Evolutionary conservation across 2,888 invertebrate species (phyloP).

Genomic region (Junonia oenone): DNA sequence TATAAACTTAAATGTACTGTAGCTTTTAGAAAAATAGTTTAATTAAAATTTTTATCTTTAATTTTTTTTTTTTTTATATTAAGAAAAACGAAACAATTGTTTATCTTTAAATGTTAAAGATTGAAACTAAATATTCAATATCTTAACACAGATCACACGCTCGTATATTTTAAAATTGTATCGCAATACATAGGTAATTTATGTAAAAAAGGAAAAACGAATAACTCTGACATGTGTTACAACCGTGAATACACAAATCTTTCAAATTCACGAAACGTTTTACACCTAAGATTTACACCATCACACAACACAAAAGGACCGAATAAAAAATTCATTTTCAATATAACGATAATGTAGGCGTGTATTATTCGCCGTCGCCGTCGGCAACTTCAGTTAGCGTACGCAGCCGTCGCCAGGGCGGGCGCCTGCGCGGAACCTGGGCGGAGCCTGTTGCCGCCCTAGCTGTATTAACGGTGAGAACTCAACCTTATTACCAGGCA

Average conservation of each 20-base stretch:
- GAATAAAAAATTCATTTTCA: conserved; percentile 68
- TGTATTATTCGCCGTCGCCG: conserved; percentile 60
- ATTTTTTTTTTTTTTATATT: neutral
- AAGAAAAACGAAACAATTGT: neutral
- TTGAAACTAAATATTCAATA: neutral
- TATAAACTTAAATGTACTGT: neutral
- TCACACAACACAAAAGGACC: conserved; percentile 49
- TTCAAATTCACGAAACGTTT: conserved; percentile 25
- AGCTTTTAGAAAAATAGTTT: neutral
- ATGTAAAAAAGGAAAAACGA: neutral
- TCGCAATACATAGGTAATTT: neutral
- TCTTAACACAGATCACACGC: neutral
- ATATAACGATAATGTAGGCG: conserved; percentile 77
- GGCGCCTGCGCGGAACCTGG: conserved; percentile 65
- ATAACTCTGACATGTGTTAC: neutral
- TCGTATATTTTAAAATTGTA: too few species aligned
- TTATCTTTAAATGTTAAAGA: neutral
- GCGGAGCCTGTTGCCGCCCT: conserved; percentile 61
- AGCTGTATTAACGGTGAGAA: conserved; percentile 28
- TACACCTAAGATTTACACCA: conserved; percentile 31
- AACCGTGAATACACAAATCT: conserved; percentile 18
- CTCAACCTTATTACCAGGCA: conserved; percentile 25
- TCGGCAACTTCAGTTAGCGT: conserved; percentile 40
- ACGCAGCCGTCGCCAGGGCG: conserved; percentile 38
- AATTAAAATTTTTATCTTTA: neutral